These are phyloP conservation scores for Camponotus vicinus DNA, from an alignment of 1,140 invertebrate species.

Conservation along the genomic window DNA sequence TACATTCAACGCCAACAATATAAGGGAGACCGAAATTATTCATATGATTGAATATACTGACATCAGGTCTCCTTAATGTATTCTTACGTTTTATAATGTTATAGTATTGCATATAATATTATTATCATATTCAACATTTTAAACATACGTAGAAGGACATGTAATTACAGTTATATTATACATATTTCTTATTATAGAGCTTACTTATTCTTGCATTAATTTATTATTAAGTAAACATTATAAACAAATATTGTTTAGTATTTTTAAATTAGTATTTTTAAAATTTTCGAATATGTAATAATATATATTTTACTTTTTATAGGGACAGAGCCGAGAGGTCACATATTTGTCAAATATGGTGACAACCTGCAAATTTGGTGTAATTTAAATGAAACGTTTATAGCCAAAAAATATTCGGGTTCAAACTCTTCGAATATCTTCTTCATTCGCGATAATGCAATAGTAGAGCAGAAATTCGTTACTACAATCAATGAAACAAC, in stretches of 20 bases:
- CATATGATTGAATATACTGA: not conserved
- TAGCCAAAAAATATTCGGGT: constrained; percentile 76
- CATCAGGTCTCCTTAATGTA: too few relatives aligned
- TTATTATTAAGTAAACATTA: too few relatives aligned
- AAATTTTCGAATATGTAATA: too few relatives aligned
- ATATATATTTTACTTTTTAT: constrained; percentile 39
- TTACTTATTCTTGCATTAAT: too few relatives aligned
- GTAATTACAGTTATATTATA: not conserved
- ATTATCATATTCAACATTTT: not conserved
- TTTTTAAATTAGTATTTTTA: not conserved
- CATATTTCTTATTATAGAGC: not conserved
- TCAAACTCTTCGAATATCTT: constrained; percentile 84
- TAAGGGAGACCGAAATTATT: constrained; percentile 20
- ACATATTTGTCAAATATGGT: constrained; percentile 86
- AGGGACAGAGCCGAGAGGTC: constrained; percentile 86
- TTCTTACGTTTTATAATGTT: not conserved
- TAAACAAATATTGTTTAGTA: not conserved
- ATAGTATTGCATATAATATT: too few relatives aligned
- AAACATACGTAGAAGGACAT: not conserved
- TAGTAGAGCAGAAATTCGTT: constrained; percentile 82
- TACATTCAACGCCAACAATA: constrained; percentile 72
- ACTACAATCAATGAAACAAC: constrained; percentile 85
- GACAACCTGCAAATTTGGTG: constrained; percentile 83
- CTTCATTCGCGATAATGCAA: constrained; percentile 83
- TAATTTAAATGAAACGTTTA: constrained; percentile 82